Evolutionary conservation across 2,797 vertebrate species (phyloP), one percentile per base, ranked within the genome.

Genomic region (Hydrolagus colliei): DNA sequence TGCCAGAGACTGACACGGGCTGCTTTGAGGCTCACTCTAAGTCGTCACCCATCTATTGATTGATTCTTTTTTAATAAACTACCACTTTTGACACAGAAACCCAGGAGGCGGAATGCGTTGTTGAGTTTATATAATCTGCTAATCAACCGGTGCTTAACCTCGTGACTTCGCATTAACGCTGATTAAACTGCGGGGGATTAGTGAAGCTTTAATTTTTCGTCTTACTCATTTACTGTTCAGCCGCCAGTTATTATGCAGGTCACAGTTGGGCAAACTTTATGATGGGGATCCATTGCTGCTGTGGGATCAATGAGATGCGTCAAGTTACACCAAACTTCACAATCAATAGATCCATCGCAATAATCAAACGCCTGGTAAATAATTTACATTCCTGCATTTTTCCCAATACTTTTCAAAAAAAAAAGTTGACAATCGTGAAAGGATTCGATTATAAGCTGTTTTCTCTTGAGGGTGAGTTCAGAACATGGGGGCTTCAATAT

Each of bases 121-220:
- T 71, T 68, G 65, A 71, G 52, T 84, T 84, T 4, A 18, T 35
- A 9, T 84, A 84, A 84, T 84, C 79, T 84, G 79, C 62, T 71
- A 52, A 84, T 84, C 79, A 68, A 35, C 22, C 65, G 10, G 65
- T 18, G 32, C 16, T 84, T 84, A 84, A 52, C 65, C 32, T 71
- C 16, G 10, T 71, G 79, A 52, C 16, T 20, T 71, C 27, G 13
- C 65, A 84, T 52, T 67, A 41, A 71, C 18, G n/a, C 79, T 82
- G 78, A 82, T 82, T 67, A 82, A 67, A 65, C 20, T 65, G 32
- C 16, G 41, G 32, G 65, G 16, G 6, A n/a, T 71, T 84, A 84
- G 18, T 32, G 79, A 84, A 52, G 65, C 9, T 71, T 84, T n/a
- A 41, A 20, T 84, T 68, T 68, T 71, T 79, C 16, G 68, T 32